These are phyloP conservation scores for Taenaris catops DNA, from an alignment of 2,888 invertebrate genomes.

Conservation along the genomic window DNA sequence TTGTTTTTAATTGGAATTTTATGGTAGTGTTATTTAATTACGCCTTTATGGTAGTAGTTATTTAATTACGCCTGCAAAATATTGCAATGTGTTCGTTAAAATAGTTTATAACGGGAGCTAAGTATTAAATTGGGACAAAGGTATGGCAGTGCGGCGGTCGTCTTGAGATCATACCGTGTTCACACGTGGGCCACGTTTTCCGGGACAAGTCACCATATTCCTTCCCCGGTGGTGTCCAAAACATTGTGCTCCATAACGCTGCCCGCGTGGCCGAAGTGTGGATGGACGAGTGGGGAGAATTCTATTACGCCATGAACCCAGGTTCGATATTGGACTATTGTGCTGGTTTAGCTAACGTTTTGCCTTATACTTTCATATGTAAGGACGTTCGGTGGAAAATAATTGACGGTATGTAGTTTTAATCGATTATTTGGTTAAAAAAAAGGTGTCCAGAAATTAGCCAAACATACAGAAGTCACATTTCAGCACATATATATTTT, in stretches of 20 bases:
- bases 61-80: too few relatives aligned
- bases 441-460: too few relatives aligned
- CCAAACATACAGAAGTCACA: too few relatives aligned
- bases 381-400: too few relatives aligned
- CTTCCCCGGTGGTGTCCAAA: constrained; percentile 98
- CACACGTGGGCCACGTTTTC: constrained; percentile 98
- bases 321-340: constrained; percentile 81
- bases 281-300: constrained; percentile 99
- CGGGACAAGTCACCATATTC: constrained; percentile 99
- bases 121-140: constrained; percentile 47
- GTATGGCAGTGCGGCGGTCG: constrained; percentile 98
- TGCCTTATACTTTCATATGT: too few relatives aligned
- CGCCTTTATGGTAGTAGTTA: too few relatives aligned
- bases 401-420: too few relatives aligned
- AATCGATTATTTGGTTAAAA: too few relatives aligned
- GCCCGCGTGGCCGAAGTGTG: constrained; percentile 99
- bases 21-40: too few relatives aligned
- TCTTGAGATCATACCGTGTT: constrained; percentile 97
- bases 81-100: too few relatives aligned
- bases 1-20: too few relatives aligned
- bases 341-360: constrained; percentile 36
- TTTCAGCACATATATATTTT: too few relatives aligned
- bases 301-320: constrained; percentile 99
- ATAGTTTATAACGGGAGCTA: constrained; percentile 3
- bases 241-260: constrained; percentile 98